Percentiles rank a stretch among this genome's conserved stretches.
Conservation (phyloP, 2,113 vertebrate species). For the Globicephala melas region DNA sequence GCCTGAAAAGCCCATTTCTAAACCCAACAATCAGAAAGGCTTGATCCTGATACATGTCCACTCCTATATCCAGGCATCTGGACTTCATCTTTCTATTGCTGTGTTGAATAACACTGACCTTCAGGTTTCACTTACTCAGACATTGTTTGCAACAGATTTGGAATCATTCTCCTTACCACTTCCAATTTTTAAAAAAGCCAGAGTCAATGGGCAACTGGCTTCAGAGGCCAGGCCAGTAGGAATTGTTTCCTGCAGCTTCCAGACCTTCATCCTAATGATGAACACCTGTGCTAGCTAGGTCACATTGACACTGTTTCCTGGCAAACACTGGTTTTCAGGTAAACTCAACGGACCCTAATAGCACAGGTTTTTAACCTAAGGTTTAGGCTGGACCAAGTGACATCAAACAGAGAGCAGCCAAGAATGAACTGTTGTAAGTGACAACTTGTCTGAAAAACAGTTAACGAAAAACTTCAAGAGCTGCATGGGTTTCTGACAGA, state of each 20-base stretch:
- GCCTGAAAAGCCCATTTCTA: neutral
- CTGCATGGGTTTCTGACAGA: slow-evolving; percentile 53
- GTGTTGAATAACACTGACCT: neutral
- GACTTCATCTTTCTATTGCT: neutral
- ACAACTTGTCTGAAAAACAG: slow-evolving; percentile 51
- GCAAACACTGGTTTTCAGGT: neutral
- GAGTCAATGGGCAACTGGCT: neutral
- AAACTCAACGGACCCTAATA: neutral
- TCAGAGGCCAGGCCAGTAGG: neutral
- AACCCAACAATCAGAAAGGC: neutral
- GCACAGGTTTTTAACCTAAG: neutral
- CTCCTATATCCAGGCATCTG: neutral
- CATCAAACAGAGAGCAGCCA: neutral
- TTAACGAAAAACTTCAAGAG: slow-evolving; percentile 45
- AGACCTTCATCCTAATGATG: neutral
- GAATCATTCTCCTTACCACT: neutral
- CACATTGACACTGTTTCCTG: neutral
- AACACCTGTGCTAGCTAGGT: neutral
- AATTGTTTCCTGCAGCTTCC: neutral
- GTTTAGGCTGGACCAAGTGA: neutral
- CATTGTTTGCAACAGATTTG: neutral
- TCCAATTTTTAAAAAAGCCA: neutral
- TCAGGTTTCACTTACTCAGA: neutral
- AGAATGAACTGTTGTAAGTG: neutral
- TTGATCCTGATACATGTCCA: neutral